Evolutionary conservation across 2,797 vertebrate genomes (phyloP).

Genomic region (Diceros bicornis): DNA sequence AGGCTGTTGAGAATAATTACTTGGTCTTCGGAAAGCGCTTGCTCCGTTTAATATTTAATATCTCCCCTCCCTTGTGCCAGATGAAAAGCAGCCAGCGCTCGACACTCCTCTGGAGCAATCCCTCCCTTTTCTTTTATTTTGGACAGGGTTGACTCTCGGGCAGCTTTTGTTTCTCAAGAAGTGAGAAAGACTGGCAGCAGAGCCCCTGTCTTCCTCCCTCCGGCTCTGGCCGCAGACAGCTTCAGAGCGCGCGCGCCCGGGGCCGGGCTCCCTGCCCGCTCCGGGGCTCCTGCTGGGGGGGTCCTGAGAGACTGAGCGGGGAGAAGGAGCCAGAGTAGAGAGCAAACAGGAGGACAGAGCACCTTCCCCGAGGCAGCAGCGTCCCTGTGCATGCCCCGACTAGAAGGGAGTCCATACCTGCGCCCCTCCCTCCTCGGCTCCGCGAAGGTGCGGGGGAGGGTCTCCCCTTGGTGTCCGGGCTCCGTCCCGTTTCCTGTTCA

Average conservation of each 20-base stretch:
- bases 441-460: not conserved
- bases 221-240: not conserved
- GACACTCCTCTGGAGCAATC: not conserved
- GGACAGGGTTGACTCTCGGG: not conserved
- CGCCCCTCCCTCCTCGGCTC: not conserved
- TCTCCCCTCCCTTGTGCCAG: not conserved
- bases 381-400: not conserved
- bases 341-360: not conserved
- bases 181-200: not conserved
- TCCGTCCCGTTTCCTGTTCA: not conserved
- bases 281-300: not conserved
- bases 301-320: not conserved
- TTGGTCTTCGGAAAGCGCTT: not conserved
- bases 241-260: not conserved
- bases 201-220: not conserved
- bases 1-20: conserved; percentile 3
- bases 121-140: not conserved
- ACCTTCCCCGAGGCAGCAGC: not conserved
- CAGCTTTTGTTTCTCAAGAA: conserved; percentile 10
- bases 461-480: not conserved
- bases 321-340: not conserved
- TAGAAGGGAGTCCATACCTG: not conserved
- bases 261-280: not conserved
- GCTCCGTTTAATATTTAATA: conserved; percentile 20
- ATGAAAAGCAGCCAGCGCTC: not conserved